These are phyloP conservation scores for Sternarchorhynchus goeldii DNA, from an alignment of 2,797 vertebrate genomes.

Conservation along the genomic window DNA sequence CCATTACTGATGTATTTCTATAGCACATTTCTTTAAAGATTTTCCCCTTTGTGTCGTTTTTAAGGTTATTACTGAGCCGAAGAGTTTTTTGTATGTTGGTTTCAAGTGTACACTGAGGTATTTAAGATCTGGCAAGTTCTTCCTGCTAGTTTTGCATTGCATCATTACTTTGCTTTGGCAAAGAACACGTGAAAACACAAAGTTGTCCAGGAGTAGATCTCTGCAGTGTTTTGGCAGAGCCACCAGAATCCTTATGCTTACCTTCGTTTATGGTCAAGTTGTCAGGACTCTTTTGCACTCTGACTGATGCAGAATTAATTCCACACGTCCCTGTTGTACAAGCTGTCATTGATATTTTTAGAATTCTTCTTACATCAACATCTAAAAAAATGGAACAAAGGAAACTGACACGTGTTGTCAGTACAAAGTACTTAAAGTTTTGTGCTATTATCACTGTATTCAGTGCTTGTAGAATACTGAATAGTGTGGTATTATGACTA, in stretches of 20 bases:
- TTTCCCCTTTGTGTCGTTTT: not conserved
- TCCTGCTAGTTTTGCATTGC: conserved; percentile 35
- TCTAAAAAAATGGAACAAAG: conserved; percentile 12
- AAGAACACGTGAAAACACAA: conserved; percentile 30
- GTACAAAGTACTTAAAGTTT: not conserved
- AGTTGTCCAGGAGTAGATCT: not conserved
- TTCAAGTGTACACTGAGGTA: conserved; percentile 28
- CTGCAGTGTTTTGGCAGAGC: conserved; percentile 32
- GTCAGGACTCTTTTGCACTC: conserved; percentile 21
- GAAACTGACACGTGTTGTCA: conserved; percentile 3
- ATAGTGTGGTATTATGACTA: not conserved
- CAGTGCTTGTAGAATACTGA: not conserved
- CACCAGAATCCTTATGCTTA: conserved; percentile 19
- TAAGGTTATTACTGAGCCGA: not conserved
- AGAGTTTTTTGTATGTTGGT: not conserved
- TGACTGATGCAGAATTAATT: conserved; percentile 18
- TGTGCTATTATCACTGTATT: not conserved
- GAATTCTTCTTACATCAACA: conserved; percentile 3
- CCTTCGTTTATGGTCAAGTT: conserved; percentile 5
- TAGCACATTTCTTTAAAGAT: not conserved
- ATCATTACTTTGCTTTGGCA: conserved; percentile 47
- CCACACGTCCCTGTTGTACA: conserved; percentile 24
- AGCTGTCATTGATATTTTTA: conserved; percentile 23
- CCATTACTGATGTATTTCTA: not conserved
- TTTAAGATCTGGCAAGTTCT: conserved; percentile 23